These are phyloP conservation scores for Stomorhina lunata DNA, from an alignment of 2,888 invertebrate genomes.

Conservation along the genomic window DNA sequence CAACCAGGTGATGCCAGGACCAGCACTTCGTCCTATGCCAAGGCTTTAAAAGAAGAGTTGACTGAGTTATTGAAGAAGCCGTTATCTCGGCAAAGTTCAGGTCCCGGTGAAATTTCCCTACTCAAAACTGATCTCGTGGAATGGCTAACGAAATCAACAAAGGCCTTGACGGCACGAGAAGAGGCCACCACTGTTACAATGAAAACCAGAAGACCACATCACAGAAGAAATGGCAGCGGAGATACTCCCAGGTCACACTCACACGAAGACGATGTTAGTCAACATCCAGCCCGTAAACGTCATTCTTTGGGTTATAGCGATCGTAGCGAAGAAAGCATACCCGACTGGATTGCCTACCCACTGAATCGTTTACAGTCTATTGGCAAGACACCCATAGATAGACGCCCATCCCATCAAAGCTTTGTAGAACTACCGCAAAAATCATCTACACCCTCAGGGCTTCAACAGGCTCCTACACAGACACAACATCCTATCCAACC, in stretches of 20 bases:
- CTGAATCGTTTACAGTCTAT: slow-evolving; percentile 76
- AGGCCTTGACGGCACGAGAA: slow-evolving; percentile 63
- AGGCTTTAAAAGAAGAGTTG: slow-evolving; percentile 76
- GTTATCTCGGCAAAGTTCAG: slow-evolving; percentile 78
- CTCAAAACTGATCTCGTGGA: slow-evolving; percentile 79
- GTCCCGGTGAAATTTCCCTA: slow-evolving; percentile 78
- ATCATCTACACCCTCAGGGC: slow-evolving; percentile 67
- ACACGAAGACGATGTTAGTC: slow-evolving; percentile 75
- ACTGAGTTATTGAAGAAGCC: slow-evolving; percentile 79
- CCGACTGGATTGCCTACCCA: slow-evolving; percentile 79
- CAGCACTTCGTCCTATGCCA: slow-evolving; percentile 75
- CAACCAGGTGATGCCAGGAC: slow-evolving; percentile 69
- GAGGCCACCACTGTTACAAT: slow-evolving; percentile 60
- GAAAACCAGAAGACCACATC: slow-evolving; percentile 73
- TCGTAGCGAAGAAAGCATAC: slow-evolving; percentile 74
- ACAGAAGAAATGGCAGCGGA: slow-evolving; percentile 78
- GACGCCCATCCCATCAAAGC: slow-evolving; percentile 67
- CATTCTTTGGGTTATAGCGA: slow-evolving; percentile 79
- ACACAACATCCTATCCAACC: slow-evolving; percentile 67
- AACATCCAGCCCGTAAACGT: slow-evolving; percentile 74
- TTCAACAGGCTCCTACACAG: slow-evolving; percentile 52
- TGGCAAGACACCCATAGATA: slow-evolving; percentile 72
- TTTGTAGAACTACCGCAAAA: slow-evolving; percentile 69
- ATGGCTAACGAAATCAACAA: slow-evolving; percentile 77
- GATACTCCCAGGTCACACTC: slow-evolving; percentile 77